Percentiles rank a stretch among this genome's conserved stretches.
These are phyloP conservation scores for Labeo calbasu DNA, from an alignment of 2,797 vertebrate species.

Conservation along the genomic window DNA sequence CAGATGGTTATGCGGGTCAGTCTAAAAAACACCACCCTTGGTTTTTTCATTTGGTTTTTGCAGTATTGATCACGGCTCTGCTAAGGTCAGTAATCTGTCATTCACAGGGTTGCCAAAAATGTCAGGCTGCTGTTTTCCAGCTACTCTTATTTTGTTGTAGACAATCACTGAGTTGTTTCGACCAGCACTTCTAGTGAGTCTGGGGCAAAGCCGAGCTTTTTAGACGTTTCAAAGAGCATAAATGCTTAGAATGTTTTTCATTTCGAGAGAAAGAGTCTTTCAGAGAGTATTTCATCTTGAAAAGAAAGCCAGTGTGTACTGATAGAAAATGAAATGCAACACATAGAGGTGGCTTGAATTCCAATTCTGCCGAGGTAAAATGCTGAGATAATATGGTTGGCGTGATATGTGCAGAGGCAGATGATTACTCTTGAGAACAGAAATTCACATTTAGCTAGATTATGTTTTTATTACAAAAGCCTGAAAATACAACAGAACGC, in stretches of 20 bases:
- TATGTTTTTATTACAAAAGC: conserved; percentile 1
- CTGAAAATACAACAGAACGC: background rate
- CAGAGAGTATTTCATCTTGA: conserved; percentile 6
- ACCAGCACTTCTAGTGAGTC: background rate
- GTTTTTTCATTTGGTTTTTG: conserved; percentile 4
- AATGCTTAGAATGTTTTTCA: conserved; percentile 7
- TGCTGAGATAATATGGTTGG: background rate
- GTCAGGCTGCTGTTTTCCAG: conserved; percentile 23
- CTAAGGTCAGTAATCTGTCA: conserved; percentile 34
- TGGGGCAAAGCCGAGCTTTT: background rate
- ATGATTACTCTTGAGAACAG: background rate
- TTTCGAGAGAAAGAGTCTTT: background rate
- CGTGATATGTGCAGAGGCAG: background rate
- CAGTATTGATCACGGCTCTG: background rate
- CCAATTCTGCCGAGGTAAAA: conserved; percentile 4
- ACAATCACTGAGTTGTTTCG: background rate
- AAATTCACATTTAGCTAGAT: background rate
- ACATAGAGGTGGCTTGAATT: background rate
- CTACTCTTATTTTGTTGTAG: background rate
- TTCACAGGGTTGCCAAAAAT: conserved; percentile 24
- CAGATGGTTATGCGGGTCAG: conserved; percentile 2
- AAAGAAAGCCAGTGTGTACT: background rate
- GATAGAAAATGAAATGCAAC: conserved; percentile 16
- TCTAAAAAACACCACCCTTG: conserved; percentile 4
- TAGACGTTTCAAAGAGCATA: background rate